phyloP scores from a whole-genome alignment of 2,797 vertebrate species.

The Syndactyla subalaris region DNA sequence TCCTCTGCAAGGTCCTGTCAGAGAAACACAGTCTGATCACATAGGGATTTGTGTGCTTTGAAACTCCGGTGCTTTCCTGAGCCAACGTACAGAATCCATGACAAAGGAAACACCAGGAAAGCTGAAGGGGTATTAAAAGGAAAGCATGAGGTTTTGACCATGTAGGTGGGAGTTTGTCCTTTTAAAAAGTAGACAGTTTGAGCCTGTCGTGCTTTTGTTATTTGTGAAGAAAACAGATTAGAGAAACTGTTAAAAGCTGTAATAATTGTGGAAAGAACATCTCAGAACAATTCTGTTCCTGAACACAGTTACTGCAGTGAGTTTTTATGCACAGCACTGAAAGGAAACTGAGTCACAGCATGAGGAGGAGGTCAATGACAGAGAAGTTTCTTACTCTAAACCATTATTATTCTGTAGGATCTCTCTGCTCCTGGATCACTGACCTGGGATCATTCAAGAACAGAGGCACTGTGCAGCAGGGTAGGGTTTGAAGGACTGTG shows the following conservation, averaged over 20 bases:
- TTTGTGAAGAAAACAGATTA: not conserved
- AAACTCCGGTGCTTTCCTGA: not conserved
- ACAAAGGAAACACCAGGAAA: not conserved
- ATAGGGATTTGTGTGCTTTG: rapidly evolving
- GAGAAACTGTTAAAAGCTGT: not conserved
- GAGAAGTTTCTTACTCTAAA: not conserved
- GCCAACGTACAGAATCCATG: rapidly evolving
- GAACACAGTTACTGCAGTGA: not conserved
- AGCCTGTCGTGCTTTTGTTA: not conserved
- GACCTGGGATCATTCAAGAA: not conserved
- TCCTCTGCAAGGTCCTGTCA: conserved; percentile 78
- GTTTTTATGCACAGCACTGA: not conserved
- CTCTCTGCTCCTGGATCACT: not conserved
- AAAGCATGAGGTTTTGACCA: not conserved
- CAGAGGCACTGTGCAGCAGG: not conserved
- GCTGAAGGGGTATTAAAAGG: not conserved
- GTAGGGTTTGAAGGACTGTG: not conserved
- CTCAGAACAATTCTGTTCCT: not conserved
- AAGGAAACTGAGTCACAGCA: not conserved
- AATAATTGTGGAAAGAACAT: not conserved
- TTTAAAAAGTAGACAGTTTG: not conserved
- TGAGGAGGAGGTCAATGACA: not conserved
- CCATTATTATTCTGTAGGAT: not conserved
- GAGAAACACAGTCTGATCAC: not conserved
- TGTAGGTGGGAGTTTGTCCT: not conserved